A percentile compares a stretch with the other conserved stretches of the same genome.
These are phyloP conservation scores for Hylomyscus alleni DNA, from an alignment of 2,797 vertebrate species.

Conservation along the genomic window DNA sequence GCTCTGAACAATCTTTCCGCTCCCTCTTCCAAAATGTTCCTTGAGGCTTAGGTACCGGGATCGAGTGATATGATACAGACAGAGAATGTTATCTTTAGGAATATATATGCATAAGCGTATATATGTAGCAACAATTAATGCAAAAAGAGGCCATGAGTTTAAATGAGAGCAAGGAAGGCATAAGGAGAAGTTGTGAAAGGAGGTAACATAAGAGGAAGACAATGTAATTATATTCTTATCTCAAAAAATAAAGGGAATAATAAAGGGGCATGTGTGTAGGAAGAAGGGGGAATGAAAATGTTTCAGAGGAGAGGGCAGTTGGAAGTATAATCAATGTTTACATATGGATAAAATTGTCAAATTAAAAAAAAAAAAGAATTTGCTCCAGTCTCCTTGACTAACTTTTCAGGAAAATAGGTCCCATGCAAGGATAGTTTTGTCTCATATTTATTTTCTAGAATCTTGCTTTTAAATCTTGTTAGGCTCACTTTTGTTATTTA, in stretches of 20 bases:
- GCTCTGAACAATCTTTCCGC: background rate
- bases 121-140: background rate
- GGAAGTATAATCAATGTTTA: background rate
- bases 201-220: background rate
- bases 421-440: conserved; percentile 8
- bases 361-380: background rate
- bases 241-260: background rate
- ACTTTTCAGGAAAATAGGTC: conserved; percentile 50
- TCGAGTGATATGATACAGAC: background rate
- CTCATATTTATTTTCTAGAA: conserved; percentile 15
- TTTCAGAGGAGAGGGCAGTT: background rate
- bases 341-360: background rate
- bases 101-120: too few relatives aligned
- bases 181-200: background rate
- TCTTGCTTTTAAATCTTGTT: conserved; percentile 37
- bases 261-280: background rate
- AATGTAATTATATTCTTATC: background rate
- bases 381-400: background rate
- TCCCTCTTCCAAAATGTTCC: background rate
- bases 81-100: background rate
- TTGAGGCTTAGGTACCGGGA: too few relatives aligned
- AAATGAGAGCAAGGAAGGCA: background rate
- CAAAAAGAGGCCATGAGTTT: background rate
- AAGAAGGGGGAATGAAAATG: background rate
- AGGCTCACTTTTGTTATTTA: conserved; percentile 12